These are phyloP conservation scores for Parotocinclus haroldoi DNA, from an alignment of 2,797 vertebrate genomes.

Conservation along the genomic window DNA sequence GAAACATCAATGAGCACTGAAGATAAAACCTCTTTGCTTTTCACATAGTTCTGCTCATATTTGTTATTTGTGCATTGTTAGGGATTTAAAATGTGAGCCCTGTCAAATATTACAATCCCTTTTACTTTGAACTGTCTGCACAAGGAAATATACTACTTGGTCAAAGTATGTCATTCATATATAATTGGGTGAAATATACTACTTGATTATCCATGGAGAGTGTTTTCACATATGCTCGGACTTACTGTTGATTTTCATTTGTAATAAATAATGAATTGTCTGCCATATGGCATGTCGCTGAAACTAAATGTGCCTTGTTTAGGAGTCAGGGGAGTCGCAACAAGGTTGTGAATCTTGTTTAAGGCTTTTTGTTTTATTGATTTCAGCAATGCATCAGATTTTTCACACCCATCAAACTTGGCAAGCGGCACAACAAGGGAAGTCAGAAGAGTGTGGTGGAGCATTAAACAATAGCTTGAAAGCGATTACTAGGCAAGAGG, in stretches of 20 bases:
- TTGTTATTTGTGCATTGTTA: constrained; percentile 5
- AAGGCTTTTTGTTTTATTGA: constrained; percentile 39
- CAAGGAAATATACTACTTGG: not conserved
- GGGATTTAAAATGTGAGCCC: constrained; percentile 19
- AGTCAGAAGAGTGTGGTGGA: constrained; percentile 15
- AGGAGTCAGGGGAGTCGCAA: not conserved
- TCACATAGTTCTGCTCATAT: not conserved
- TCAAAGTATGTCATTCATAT: no score
- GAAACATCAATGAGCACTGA: constrained; percentile 28
- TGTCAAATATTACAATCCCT: not conserved
- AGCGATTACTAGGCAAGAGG: constrained; percentile 51
- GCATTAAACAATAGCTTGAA: constrained; percentile 47
- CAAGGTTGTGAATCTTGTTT: constrained; percentile 15
- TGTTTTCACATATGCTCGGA: no score
- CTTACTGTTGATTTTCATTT: no score
- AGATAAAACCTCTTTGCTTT: constrained; percentile 9
- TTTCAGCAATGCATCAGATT: constrained; percentile 39
- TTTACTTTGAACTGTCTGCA: not conserved
- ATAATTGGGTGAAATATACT: no score
- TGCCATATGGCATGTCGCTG: constrained; percentile 5
- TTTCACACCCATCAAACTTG: constrained; percentile 43
- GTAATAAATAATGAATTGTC: not conserved
- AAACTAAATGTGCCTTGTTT: constrained; percentile 20
- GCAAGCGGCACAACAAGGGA: constrained; percentile 30
- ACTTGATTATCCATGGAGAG: no score